Evolutionary conservation across 2,797 vertebrate genomes (phyloP), one percentile per base, ranked within the genome.

Genomic region (Rhadinocentrus ornatus): DNA sequence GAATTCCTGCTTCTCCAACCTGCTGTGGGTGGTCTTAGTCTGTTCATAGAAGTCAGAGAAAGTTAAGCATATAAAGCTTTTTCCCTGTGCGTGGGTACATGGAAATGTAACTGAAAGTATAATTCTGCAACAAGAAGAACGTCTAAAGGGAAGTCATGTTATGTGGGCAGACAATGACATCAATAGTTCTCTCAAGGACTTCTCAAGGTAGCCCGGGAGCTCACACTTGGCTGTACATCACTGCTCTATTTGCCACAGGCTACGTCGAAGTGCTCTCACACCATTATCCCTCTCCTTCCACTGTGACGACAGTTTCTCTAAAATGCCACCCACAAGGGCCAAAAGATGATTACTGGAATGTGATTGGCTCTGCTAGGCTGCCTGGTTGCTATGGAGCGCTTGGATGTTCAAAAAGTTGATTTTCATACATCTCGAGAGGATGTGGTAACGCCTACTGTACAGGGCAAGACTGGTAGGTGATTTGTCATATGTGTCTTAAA

Each of bases 401-500:
- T 46, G 11, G 39, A 27, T 68, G 66, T 66, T 41, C 16, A 31
- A 44, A 73, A 70, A 18, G 50, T 29, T 48, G 65, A 65, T 63
- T 62, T 71, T 73, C 55, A 61, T n/a, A 50, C n/a, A 52, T 84
- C 58, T 83, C 12, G 0, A 54, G 81, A 82, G 76, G 82, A 79
- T 4, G 80, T 69, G 8, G 61, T 75, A 82, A 86, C 69, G 81
- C 39, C 68, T 73, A 8, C 66, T 29, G 26, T 26, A 26, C 54
- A 67, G 48, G 62, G 69, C 7, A 59, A 5, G 59, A 54, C 58
- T n/a, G 63, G 29, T n/a, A 24, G 79, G 85, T 80, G 81, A 91
- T 91, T 81, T 62, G 71, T 90, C 83, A 84, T 41, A 65, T 37
- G 82, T 76, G 61, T 82, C 85, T 89, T 82, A 86, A 90, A 91